Conservation (phyloP, 2,888 invertebrate species). For the Ophion slaviceki region DNA sequence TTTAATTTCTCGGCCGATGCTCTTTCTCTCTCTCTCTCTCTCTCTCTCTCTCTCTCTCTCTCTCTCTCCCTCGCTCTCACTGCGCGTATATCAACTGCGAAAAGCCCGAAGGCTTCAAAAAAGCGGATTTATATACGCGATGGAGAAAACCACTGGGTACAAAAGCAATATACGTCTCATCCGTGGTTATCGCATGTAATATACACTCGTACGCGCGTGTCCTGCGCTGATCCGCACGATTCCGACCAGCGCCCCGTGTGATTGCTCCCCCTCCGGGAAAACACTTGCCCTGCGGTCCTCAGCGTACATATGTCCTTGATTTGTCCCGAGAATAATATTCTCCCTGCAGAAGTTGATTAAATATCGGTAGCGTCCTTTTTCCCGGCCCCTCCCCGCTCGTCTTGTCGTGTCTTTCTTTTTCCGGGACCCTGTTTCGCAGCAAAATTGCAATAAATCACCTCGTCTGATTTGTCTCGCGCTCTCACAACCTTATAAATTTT, state of each 20-base stretch:
- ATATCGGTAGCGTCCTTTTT: conserved; percentile 78
- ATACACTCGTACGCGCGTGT: conserved; percentile 34
- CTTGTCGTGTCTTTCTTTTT: conserved; percentile 9
- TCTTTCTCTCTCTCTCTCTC: background rate
- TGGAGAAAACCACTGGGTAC: conserved; percentile 4
- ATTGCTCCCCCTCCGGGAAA: conserved; percentile 37
- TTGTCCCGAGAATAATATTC: conserved; percentile 82
- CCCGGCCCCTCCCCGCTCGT: conserved; percentile 51
- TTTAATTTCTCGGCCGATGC: background rate
- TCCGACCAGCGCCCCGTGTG: conserved; percentile 32
- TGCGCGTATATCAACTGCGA: conserved; percentile 25
- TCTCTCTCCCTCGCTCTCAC: conserved; percentile 20
- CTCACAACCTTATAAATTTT: conserved; percentile 5
- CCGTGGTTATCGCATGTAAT: conserved; percentile 25
- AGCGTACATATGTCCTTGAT: conserved; percentile 82
- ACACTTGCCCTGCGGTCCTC: conserved; percentile 68
- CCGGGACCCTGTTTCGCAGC: conserved; percentile 12
- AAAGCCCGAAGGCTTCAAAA: conserved; percentile 35
- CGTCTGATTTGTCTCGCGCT: background rate
- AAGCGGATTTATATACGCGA: background rate
- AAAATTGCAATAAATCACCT: conserved; percentile 39
- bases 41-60: background rate
- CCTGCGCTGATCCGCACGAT: conserved; percentile 12
- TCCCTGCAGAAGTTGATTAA: conserved; percentile 82
- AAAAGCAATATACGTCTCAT: conserved; percentile 15